Conservation (phyloP, 2,888 invertebrate species). For the Torymus aiolomorphi region DNA sequence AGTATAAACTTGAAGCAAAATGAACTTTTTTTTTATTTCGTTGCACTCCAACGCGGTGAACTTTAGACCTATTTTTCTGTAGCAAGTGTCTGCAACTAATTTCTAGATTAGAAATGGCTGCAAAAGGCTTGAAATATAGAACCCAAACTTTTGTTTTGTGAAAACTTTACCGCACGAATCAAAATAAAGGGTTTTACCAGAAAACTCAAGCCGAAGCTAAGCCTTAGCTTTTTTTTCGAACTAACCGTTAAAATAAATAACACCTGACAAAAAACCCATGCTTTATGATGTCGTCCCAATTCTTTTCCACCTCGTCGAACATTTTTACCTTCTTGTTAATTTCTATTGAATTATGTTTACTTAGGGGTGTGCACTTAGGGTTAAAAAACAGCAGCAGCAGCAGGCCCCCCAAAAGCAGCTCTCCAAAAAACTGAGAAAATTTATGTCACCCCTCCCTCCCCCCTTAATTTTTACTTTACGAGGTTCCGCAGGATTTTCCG, state of each 20-base stretch:
- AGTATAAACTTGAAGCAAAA: too few relatives aligned
- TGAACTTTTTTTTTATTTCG: too few relatives aligned
- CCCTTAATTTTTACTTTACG: slow-evolving; percentile 35
- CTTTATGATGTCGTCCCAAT: slow-evolving; percentile 33
- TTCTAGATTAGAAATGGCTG: too few relatives aligned
- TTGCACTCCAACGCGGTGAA: too few relatives aligned
- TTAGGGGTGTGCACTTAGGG: slow-evolving; percentile 7
- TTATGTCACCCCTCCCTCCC: slow-evolving; percentile 14
- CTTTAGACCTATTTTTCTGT: too few relatives aligned
- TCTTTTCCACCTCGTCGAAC: slow-evolving; percentile 25
- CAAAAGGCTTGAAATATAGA: too few relatives aligned
- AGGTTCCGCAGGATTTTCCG: slow-evolving; percentile 5
- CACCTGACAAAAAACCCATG: slow-evolving; percentile 3
- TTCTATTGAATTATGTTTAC: slow-evolving; percentile 46
- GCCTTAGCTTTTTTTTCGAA: slow-evolving; percentile 3
- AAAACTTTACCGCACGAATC: too few relatives aligned
- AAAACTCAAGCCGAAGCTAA: not conserved
- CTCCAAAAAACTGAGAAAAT: slow-evolving; percentile 11
- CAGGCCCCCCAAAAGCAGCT: not conserved
- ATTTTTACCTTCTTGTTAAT: slow-evolving; percentile 45
- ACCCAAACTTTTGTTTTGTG: too few relatives aligned
- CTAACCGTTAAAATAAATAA: slow-evolving; percentile 27
- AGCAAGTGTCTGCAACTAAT: too few relatives aligned
- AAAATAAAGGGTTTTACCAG: too few relatives aligned
- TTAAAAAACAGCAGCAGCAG: slow-evolving; percentile 8